Base-by-base conservation (phyloP, 2,113 vertebrate species). In the Neodontobutis hainanensis region DNA sequence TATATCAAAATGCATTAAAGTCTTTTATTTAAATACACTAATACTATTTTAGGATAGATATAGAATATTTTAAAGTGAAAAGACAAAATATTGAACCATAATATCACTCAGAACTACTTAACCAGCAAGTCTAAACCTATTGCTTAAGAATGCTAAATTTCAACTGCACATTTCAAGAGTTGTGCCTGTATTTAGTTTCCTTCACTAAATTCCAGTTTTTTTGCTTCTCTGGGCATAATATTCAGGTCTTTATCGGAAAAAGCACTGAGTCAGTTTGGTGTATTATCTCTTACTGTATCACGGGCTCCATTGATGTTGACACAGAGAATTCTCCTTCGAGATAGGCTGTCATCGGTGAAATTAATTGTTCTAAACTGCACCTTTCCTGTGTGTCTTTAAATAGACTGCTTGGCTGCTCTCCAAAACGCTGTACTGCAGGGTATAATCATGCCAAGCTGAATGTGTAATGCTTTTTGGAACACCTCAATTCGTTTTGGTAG, bases 301-400 rank as follows among this genome's bases (percentile, higher is more conserved):
- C 35, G 19, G 52, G 10, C 27, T 53, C 44, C 34, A 44, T 27
- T 72, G 66, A 70, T 65, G 63, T 61, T 51, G 53, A 64, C 77
- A 67, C 50, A 40, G 66, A 69, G 44, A 32, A 48, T 77, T 46
- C 67, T 81, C 16, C 49, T 84, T 68, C 65, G 57, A 79, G 71
- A 59, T 58, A 0, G 42, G 44, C 74, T 82, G 73, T 87, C 76
- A 65, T 51, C 47, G 71, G 61, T 82, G 45, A 73, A 85, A 78
- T 73, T 36, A 75, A 76, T 71, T 58, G 44, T 70, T 79, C 53
- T 49, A 64, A 77, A 48, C 51, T 73, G n/a, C 65, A 74, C 73
- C 62, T 59, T 64, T 43, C 38, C 61, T 70, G 16, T 34, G n/a
- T 11, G 71, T 85, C 72, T 86, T 81, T 84, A 83, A 87, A 83